Percentiles rank a stretch among this genome's conserved stretches.
Evolutionary conservation across 2,797 vertebrate genomes (phyloP).

Genomic region (Leptatherina wallacei): DNA sequence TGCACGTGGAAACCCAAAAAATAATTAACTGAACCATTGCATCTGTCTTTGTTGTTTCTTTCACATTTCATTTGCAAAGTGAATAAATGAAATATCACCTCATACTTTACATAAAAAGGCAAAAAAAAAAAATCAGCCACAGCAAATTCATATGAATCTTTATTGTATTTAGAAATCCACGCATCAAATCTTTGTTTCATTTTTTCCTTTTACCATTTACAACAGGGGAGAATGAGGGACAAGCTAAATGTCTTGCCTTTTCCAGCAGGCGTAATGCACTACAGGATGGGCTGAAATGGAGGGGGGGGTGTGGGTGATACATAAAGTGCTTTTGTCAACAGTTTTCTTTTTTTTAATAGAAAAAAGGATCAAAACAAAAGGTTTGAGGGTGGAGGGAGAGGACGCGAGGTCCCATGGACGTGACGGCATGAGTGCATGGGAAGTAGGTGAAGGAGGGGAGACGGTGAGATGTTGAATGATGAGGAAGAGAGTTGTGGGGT

Average conservation of each 20-base stretch:
- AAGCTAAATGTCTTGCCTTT: slow-evolving; percentile 81
- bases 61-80: not conserved
- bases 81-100: not conserved
- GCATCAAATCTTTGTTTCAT: slow-evolving; percentile 81
- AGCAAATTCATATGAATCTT: slow-evolving; percentile 87
- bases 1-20: slow-evolving; percentile 4
- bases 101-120: not conserved
- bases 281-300: slow-evolving; percentile 81
- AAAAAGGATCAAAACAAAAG: slow-evolving; percentile 83
- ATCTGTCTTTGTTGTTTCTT: not conserved
- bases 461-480: slow-evolving; percentile 59
- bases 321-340: slow-evolving; percentile 98
- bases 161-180: slow-evolving; percentile 89
- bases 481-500: slow-evolving; percentile 83
- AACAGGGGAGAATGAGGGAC: slow-evolving; percentile 74
- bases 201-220: slow-evolving; percentile 80
- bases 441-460: slow-evolving; percentile 40
- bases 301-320: slow-evolving; percentile 76
- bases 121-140: slow-evolving; percentile 40
- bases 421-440: slow-evolving; percentile 71
- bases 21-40: not conserved
- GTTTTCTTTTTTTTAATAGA: slow-evolving; percentile 85
- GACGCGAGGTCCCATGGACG: slow-evolving; percentile 43
- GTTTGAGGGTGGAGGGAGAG: slow-evolving; percentile 69
- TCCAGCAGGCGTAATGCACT: slow-evolving; percentile 81